Evolutionary conservation across 2,113 vertebrate genomes (phyloP).

Genomic region (Oryzias curvinotus): DNA sequence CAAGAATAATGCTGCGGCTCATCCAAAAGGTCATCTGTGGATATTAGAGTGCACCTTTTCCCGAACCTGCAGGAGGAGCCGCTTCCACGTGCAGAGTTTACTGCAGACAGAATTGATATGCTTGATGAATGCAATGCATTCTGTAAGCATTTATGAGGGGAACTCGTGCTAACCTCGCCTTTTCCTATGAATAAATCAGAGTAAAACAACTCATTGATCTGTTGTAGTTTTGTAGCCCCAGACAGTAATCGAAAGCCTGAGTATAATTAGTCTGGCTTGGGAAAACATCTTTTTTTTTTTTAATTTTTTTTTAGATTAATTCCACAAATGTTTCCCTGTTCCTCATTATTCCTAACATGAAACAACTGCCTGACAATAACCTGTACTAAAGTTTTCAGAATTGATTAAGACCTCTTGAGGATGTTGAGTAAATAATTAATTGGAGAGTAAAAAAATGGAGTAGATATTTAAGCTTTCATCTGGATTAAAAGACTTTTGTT

Average conservation of each 20-base stretch:
- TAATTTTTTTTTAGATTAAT: slow-evolving; percentile 39
- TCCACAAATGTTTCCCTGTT: slow-evolving; percentile 48
- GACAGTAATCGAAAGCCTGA: slow-evolving; percentile 67
- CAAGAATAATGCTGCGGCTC: slow-evolving; percentile 77
- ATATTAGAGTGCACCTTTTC: slow-evolving; percentile 79
- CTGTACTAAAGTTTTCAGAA: slow-evolving; percentile 45
- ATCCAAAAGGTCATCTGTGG: slow-evolving; percentile 78
- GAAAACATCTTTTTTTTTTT: slow-evolving; percentile 48
- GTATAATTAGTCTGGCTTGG: slow-evolving; percentile 65
- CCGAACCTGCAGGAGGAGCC: slow-evolving; percentile 62
- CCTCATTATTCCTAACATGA: slow-evolving; percentile 62
- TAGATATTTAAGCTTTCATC: not conserved
- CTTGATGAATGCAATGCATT: slow-evolving; percentile 18
- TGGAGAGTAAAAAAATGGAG: slow-evolving; percentile 8
- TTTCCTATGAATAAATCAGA: slow-evolving; percentile 56
- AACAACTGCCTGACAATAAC: slow-evolving; percentile 45
- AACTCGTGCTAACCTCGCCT: slow-evolving; percentile 46
- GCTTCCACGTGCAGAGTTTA: slow-evolving; percentile 26
- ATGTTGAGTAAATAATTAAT: slow-evolving; percentile 44
- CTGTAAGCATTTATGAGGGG: slow-evolving; percentile 46
- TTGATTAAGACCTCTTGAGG: slow-evolving; percentile 61
- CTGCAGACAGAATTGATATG: slow-evolving; percentile 42
- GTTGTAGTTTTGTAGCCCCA: slow-evolving; percentile 31
- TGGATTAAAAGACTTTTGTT: not conserved
- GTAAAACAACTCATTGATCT: slow-evolving; percentile 45